phyloP scores from a whole-genome alignment of 2,888 invertebrate species.

The Leptinotarsa tumamoca region DNA sequence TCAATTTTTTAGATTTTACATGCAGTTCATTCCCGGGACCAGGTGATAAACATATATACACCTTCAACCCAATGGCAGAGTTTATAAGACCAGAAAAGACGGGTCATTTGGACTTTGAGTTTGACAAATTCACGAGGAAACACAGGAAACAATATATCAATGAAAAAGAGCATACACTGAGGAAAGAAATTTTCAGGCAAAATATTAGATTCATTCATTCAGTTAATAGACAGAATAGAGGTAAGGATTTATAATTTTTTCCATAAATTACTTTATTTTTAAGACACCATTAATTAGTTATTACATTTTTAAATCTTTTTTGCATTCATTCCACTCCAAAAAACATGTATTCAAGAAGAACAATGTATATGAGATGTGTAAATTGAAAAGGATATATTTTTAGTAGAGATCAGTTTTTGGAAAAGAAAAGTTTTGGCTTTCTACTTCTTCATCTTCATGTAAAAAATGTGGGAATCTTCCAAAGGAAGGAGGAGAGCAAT shows the following conservation, averaged over 20 bases:
- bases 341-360: too few relatives aligned
- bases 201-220: slow-evolving; percentile 77
- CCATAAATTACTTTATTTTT: too few relatives aligned
- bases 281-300: too few relatives aligned
- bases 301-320: too few relatives aligned
- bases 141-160: slow-evolving; percentile 78
- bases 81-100: slow-evolving; percentile 81
- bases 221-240: slow-evolving; percentile 60
- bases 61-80: slow-evolving; percentile 95
- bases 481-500: too few relatives aligned
- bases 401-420: too few relatives aligned
- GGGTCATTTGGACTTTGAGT: slow-evolving; percentile 80
- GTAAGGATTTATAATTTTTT: slow-evolving; percentile 40
- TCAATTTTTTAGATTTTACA: slow-evolving; percentile 70
- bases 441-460: too few relatives aligned
- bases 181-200: slow-evolving; percentile 86
- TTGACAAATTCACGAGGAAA: slow-evolving; percentile 78
- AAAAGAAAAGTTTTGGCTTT: too few relatives aligned
- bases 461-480: too few relatives aligned
- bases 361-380: too few relatives aligned
- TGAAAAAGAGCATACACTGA: slow-evolving; percentile 75
- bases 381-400: too few relatives aligned
- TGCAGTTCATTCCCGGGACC: slow-evolving; percentile 91
- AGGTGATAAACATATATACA: slow-evolving; percentile 79
- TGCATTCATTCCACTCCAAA: too few relatives aligned